Conservation (phyloP, 2,888 invertebrate genomes). For the Tiliacea citrago region DNA sequence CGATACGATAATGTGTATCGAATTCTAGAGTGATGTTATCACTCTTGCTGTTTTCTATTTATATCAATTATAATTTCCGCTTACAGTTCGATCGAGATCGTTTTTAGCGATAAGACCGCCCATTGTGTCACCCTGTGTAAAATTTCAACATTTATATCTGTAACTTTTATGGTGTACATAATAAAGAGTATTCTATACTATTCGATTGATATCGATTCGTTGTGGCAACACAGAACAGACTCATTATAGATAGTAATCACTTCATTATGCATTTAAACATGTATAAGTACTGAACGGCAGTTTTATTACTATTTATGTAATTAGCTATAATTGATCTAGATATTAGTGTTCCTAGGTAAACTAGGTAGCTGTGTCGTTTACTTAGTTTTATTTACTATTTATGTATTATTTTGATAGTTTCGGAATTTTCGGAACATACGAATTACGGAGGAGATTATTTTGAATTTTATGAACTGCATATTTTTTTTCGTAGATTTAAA, state of each 20-base stretch:
- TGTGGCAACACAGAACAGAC: constrained; percentile 34
- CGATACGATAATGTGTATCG: no score
- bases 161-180: no score
- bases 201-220: constrained; percentile 47
- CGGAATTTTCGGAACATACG: neutral
- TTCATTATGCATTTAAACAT: constrained; percentile 33
- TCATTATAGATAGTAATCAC: neutral
- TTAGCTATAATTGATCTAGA: constrained; percentile 36
- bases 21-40: no score
- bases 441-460: constrained; percentile 8
- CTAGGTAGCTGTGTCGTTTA: neutral
- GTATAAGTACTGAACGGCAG: constrained; percentile 55
- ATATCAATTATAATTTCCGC: neutral
- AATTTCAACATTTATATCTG: no score
- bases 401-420: neutral
- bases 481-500: neutral
- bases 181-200: no score
- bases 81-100: constrained; percentile 34
- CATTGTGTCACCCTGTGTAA: no score
- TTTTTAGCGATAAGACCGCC: no score
- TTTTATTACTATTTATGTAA: constrained; percentile 28
- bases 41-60: no score
- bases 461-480: neutral
- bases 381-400: neutral
- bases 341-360: neutral